Conservation (phyloP, 2,113 vertebrate species). For the Hylia prasina region DNA sequence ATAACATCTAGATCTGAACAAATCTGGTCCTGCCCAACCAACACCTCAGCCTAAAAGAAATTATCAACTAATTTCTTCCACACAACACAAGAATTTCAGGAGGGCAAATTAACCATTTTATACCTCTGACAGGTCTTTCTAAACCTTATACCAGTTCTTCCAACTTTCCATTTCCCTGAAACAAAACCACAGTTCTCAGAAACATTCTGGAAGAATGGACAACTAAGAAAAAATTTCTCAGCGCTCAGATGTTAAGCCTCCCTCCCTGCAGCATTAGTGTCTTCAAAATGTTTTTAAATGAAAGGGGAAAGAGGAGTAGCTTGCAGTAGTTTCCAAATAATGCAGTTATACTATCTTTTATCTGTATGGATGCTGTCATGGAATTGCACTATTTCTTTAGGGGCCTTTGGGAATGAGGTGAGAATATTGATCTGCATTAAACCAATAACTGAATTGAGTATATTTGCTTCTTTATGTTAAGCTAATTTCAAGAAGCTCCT, state of each 20-base stretch:
- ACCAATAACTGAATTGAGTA: constrained; percentile 1
- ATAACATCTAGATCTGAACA: background rate
- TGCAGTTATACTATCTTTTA: constrained; percentile 27
- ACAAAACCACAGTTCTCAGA: constrained; percentile 1
- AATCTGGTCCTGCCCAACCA: background rate
- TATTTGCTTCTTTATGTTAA: constrained; percentile 27
- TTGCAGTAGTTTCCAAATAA: constrained; percentile 28
- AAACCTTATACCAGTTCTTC: background rate
- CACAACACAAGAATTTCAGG: constrained; percentile 2
- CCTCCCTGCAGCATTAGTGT: background rate
- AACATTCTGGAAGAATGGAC: background rate
- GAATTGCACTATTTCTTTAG: constrained; percentile 15
- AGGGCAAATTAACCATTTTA: constrained; percentile 1
- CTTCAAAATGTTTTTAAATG: constrained; percentile 32
- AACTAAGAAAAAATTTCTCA: background rate
- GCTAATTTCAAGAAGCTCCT: constrained; percentile 28
- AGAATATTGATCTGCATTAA: constrained; percentile 45
- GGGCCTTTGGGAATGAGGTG: constrained; percentile 8
- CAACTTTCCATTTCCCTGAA: background rate
- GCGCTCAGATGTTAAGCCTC: background rate
- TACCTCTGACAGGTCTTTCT: background rate
- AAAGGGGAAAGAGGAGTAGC: background rate
- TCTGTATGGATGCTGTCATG: background rate
- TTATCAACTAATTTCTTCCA: constrained; percentile 2
- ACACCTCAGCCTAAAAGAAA: background rate